Base-by-base conservation (phyloP, 2,113 vertebrate genomes). In the Peucedramus taeniatus region DNA sequence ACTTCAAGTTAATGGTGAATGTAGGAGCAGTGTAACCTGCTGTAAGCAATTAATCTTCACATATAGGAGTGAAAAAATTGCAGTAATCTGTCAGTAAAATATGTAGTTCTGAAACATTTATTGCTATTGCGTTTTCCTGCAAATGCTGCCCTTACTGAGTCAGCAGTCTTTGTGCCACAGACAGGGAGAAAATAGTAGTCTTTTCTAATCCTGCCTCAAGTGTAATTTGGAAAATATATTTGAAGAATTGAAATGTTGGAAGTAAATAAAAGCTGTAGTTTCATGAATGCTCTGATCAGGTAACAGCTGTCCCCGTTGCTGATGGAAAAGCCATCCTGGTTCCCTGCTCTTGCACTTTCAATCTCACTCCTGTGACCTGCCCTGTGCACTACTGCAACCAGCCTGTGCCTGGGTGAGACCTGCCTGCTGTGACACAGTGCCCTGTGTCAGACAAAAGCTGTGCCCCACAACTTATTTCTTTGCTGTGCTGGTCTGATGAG, bases 41-140 rank as follows among this genome's bases (percentile, higher is more conserved):
- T 83, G 35, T 59, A 69, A 90, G 59, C 45, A 90, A 90, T 93
- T 93, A 66, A 88, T 95, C 54, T 76, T 86, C 40, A n/a, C 5
- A 4, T 59, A 28, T 10, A 47, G 51, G 44, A 77, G 59, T 64
- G 64, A 42, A 87, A 85, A 88, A 93, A n/a, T 16, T 74, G 44
- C 68, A 74, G 27, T 47, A 56, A 47, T 70, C 45, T 83, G 54
- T 86, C 71, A 74, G 59, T 87, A 77, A 95, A 95, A 78, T 66
- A 83, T 2, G 30, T 68, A 54, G 56, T 93, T 96, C 71, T 93
- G 82, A 90, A 95, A 59, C 2, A 1, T 74, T 69, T 80, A 47
- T 59, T 1, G 0, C 81, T 33, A 5, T 53, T 9, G 4, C 1
- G 0, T 80, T 86, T 91, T 66, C 59, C 47, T 72, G 59, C 33